Conservation (phyloP, 2,797 vertebrate species). For the Pantherophis vulpinus region DNA sequence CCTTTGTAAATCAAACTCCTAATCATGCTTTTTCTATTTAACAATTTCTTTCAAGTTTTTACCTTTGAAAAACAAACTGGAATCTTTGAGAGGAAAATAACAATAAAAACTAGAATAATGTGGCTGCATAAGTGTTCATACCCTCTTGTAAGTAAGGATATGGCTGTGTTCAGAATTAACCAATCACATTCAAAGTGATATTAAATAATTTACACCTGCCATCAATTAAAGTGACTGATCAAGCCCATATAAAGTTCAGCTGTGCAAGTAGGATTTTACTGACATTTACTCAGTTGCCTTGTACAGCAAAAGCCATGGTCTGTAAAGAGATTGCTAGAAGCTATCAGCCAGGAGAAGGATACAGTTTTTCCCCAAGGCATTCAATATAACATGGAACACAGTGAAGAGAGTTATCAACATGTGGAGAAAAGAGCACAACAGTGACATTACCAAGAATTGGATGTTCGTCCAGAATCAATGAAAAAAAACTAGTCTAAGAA, state of each 20-base stretch:
- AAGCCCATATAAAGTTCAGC: background rate
- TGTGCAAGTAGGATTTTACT: too few relatives aligned
- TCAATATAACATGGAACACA: background rate
- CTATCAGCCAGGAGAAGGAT: background rate
- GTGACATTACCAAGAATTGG: background rate
- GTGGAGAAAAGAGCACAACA: background rate
- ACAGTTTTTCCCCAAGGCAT: background rate
- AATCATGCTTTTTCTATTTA: background rate
- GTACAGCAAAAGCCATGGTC: background rate
- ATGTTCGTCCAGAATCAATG: background rate
- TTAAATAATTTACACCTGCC: background rate
- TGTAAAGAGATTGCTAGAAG: background rate
- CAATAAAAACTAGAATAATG: background rate
- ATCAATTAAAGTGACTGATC: background rate
- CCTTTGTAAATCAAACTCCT: background rate
- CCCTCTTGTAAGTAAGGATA: background rate
- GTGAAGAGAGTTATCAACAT: background rate
- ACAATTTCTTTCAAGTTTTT: background rate
- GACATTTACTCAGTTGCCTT: background rate
- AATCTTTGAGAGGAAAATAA: background rate
- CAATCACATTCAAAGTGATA: background rate
- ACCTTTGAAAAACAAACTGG: background rate
- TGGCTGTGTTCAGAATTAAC: background rate
- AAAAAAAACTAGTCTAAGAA: background rate
- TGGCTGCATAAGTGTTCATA: background rate